Percentiles rank a stretch among this genome's conserved stretches.
phyloP scores from a whole-genome alignment of 2,888 invertebrate species.

The Lepeophtheirus nordmannii region DNA sequence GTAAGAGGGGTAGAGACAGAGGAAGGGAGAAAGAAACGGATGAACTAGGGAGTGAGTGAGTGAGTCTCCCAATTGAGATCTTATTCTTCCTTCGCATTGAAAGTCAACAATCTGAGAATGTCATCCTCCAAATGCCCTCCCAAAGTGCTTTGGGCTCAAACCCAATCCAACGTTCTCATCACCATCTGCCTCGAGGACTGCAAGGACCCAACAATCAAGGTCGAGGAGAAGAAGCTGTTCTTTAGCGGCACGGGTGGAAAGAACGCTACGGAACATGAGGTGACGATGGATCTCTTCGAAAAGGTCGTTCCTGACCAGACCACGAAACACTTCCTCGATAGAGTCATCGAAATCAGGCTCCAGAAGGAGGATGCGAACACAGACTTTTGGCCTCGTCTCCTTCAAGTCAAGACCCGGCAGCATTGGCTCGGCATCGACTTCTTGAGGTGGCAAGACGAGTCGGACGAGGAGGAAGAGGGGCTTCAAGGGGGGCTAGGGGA shows the following conservation, averaged over 20 bases:
- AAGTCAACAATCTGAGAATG: no score
- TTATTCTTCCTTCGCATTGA: no score
- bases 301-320: slow-evolving; percentile 61
- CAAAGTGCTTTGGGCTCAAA: slow-evolving; percentile 83
- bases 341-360: slow-evolving; percentile 40
- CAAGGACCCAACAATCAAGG: slow-evolving; percentile 62
- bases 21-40: no score
- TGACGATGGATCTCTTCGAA: slow-evolving; percentile 65
- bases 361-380: slow-evolving; percentile 46
- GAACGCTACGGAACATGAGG: slow-evolving; percentile 59
- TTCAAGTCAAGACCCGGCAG: slow-evolving; percentile 69
- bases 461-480: slow-evolving; percentile 59
- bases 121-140: slow-evolving; percentile 42
- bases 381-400: slow-evolving; percentile 71
- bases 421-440: slow-evolving; percentile 95
- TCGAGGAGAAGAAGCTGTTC: slow-evolving; percentile 45
- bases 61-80: no score
- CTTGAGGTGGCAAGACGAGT: slow-evolving; percentile 92
- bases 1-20: no score
- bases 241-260: slow-evolving; percentile 73
- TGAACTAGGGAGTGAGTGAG: no score
- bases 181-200: slow-evolving; percentile 79
- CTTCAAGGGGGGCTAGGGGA: no score
- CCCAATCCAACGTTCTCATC: slow-evolving; percentile 59
- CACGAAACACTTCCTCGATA: slow-evolving; percentile 36